phyloP scores from a whole-genome alignment of 2,888 invertebrate species.

The Aradus depressus region DNA sequence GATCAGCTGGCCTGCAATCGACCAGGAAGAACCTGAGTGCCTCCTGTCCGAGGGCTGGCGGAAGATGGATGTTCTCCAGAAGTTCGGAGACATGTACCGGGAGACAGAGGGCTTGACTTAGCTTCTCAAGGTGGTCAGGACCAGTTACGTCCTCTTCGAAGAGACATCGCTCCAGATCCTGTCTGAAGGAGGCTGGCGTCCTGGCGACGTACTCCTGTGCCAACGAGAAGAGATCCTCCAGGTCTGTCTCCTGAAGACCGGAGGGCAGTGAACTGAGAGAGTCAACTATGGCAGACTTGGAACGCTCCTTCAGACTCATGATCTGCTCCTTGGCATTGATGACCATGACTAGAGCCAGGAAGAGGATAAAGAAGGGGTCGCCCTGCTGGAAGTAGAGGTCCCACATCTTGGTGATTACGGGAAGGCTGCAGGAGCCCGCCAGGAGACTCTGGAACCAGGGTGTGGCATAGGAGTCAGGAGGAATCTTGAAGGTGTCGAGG shows the following conservation, averaged over 20 bases:
- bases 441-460: conserved; percentile 87
- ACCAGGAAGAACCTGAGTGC: conserved; percentile 75
- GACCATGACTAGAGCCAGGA: conserved; percentile 86
- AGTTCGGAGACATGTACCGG: conserved; percentile 92
- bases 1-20: conserved; percentile 91
- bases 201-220: conserved; percentile 91
- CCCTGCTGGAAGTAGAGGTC: conserved; percentile 91
- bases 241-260: conserved; percentile 84
- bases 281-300: conserved; percentile 56
- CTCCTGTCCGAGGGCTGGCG: conserved; percentile 21
- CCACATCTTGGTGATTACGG: conserved; percentile 88
- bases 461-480: conserved; percentile 79
- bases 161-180: conserved; percentile 37
- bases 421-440: conserved; percentile 72
- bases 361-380: conserved; percentile 93
- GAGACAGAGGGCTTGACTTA: conserved; percentile 82
- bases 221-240: conserved; percentile 90
- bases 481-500: conserved; percentile 87
- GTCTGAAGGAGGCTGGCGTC: conserved; percentile 86
- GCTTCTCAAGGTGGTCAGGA: conserved; percentile 40
- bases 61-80: conserved; percentile 60
- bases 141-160: conserved; percentile 47
- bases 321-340: conserved; percentile 84
- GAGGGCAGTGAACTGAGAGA: conserved; percentile 65
- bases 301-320: conserved; percentile 60